Base-by-base conservation (phyloP, 1,140 invertebrate species). In the Sipha flava region DNA sequence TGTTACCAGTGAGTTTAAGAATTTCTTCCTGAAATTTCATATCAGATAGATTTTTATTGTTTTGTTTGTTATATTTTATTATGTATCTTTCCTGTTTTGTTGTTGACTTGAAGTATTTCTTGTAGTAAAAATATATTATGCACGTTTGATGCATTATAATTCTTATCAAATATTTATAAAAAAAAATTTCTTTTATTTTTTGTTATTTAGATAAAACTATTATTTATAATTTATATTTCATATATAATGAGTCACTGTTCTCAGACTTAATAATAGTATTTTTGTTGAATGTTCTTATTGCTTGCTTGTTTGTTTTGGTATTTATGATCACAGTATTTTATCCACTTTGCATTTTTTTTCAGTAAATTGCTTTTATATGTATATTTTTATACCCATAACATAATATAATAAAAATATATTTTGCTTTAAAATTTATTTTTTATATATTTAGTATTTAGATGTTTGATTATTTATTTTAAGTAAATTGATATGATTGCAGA, bases 401-500 rank as follows among this genome's bases (percentile, higher is more conserved):
- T 37, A 64, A 31, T 26, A 37, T 21, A 21, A 37, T 21, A 21
- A 21, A 21, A 52, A 52, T 12, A 64, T 14, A 1, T 40, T n/a
- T 66, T 66, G 62, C 31, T 40, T 66, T 66, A 18, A 5, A 18
- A 47, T 7, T 45, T 14, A 54, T 82, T 62, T 79, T 57, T 75
- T 72, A 40, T 59, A 26, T 37, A 21, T 54, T 23, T 37, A 75
- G 31, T 54, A 75, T 54, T 37, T 54, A 75, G 26, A 73, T 73
- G 16, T 79, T 73, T 81, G 87, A 86, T 88, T 90, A 54, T 70
- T 70, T 7, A 70, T 89, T 83, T 81, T 37, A 80, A 70, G 79
- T 73, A 47, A 81, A 79, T 83, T 91, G 88, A 90, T 90, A 90
- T 90, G 91, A 88, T 92, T 92, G 88, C 92, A 93, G 91, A 92